Evolutionary conservation across 2,797 vertebrate genomes (phyloP).

Genomic region (Tenualosa ilisha): DNA sequence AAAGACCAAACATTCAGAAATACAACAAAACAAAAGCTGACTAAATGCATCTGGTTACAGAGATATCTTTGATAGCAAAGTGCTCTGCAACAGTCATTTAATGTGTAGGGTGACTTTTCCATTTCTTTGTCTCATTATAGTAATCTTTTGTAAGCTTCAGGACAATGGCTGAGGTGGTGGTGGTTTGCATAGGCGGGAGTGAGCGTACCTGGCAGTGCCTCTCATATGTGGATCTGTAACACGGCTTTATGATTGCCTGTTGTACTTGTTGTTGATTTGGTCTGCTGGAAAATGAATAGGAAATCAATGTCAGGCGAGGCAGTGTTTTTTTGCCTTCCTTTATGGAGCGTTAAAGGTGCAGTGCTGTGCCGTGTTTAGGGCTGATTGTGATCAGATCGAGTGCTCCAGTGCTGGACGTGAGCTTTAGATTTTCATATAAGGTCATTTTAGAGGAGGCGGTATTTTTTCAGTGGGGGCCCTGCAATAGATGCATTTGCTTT

Average conservation of each 20-base stretch:
- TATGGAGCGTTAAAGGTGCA: conserved; percentile 65
- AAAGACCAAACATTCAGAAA: not conserved
- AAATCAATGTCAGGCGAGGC: conserved; percentile 77
- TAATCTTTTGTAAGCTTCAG: conserved; percentile 20
- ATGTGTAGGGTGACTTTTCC: conserved; percentile 7
- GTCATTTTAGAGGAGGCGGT: not conserved
- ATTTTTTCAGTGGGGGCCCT: not conserved
- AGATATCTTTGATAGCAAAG: not conserved
- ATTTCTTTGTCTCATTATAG: conserved; percentile 18
- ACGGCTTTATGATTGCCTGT: conserved; percentile 77
- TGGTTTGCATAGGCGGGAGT: conserved; percentile 44
- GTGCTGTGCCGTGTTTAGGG: conserved; percentile 45
- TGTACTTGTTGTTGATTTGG: conserved; percentile 81
- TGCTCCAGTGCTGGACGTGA: conserved; percentile 1
- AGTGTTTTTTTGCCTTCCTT: conserved; percentile 52
- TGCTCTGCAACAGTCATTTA: not conserved
- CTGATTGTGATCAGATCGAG: conserved; percentile 23
- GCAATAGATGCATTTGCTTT: not conserved
- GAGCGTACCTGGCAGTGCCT: conserved; percentile 27
- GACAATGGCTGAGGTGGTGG: conserved; percentile 64
- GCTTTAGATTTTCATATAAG: conserved; percentile 23
- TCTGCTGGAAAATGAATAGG: conserved; percentile 76
- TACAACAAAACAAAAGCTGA: not conserved
- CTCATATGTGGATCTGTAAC: conserved; percentile 60
- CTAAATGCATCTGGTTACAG: not conserved